Base-by-base conservation (phyloP, 2,888 invertebrate genomes). In the Urechis unicinctus region DNA sequence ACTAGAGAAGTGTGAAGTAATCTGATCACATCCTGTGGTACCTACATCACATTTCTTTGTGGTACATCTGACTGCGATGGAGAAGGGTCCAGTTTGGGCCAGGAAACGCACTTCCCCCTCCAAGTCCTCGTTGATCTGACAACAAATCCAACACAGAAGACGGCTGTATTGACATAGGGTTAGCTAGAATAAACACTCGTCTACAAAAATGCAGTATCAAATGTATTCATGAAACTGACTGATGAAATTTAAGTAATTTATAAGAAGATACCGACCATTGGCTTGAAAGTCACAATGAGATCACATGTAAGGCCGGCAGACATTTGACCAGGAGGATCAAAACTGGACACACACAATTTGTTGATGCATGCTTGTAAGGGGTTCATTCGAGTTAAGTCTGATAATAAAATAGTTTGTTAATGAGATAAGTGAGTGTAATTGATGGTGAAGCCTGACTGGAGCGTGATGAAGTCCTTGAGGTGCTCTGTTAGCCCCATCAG, bases 41-140 rank as follows among this genome's bases (percentile, higher is more conserved):
- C 72, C 70, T 66, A 78, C 78, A 61, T 75, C 74, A 70, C 77
- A 77, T 63, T 77, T 77, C 66, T 78, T 78, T 30, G 75, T 78
- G 26, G 71, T 70, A 63, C 77, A 77, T 48, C 62, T 59, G 21
- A 78, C 62, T 2, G 76, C 75, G 52, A 78, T 72, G n/a, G 69
- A 62, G 60, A 78, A 77, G 5, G 73, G 72, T 42, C 77, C 77
- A 21, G 77, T 77, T 64, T 77, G 75, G 2, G 76, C 71, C 41
- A 78, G 62, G 59, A 78, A 77, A 55, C 66, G 68, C 17, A 78
- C 73, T 53, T 74, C 73, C 22, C 78, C 78, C 3, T 62, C 61
- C 42, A 78, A 60, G 57, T 78, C 76, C 58, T 75, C 74, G 62
- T 78, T 77, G 4, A 78, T 73, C 75, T 77, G 63, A 5, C 61